These are phyloP conservation scores for Leucoraja erinaceus DNA, from an alignment of 2,113 vertebrate species.

Conservation along the genomic window DNA sequence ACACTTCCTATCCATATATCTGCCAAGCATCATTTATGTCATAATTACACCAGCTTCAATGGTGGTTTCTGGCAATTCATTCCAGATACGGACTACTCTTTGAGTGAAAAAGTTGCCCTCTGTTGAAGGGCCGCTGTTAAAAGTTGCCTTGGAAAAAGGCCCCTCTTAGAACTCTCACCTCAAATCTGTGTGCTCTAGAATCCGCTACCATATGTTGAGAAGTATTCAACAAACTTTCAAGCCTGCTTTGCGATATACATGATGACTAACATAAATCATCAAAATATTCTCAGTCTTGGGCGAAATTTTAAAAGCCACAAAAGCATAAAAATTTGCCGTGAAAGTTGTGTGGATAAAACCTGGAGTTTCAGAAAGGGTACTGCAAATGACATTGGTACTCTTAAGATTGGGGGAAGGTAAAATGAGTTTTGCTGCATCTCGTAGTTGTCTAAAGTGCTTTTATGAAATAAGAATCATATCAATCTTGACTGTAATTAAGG, in stretches of 20 bases:
- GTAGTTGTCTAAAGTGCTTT: neutral
- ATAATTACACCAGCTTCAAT: too few relatives aligned
- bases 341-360: neutral
- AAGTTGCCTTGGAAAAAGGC: too few relatives aligned
- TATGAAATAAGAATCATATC: neutral
- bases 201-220: neutral
- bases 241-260: neutral
- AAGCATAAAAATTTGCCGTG: neutral
- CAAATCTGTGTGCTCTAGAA: too few relatives aligned
- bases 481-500: neutral
- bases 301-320: neutral
- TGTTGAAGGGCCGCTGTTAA: too few relatives aligned
- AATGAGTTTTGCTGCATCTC: neutral
- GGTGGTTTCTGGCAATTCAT: too few relatives aligned
- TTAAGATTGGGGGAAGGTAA: neutral
- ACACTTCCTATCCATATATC: too few relatives aligned
- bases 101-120: too few relatives aligned
- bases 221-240: neutral
- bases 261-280: neutral
- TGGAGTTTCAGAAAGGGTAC: neutral
- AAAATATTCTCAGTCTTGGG: neutral
- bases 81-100: too few relatives aligned
- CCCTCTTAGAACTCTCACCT: too few relatives aligned
- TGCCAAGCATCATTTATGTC: too few relatives aligned
- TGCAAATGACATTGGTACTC: neutral